Conservation (phyloP, 2,113 vertebrate genomes). For the Triplophysa dalaica region DNA sequence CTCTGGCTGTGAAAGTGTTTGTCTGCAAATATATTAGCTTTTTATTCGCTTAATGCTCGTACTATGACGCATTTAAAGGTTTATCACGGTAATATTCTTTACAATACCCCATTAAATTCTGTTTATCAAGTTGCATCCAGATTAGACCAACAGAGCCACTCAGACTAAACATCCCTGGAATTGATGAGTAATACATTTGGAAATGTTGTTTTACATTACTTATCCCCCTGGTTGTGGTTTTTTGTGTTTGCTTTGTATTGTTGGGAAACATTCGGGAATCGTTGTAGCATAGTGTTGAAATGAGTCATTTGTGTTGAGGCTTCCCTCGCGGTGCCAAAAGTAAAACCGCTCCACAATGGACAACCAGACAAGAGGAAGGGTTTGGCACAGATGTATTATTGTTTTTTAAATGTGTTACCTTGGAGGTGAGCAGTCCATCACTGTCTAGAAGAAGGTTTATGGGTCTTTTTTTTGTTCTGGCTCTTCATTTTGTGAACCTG, state of each 20-base stretch:
- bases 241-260: background rate
- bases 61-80: background rate
- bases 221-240: background rate
- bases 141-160: background rate
- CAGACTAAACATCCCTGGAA: background rate
- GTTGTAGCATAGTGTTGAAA: slow-evolving; percentile 17
- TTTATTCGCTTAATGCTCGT: background rate
- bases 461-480: background rate
- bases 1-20: slow-evolving; percentile 5
- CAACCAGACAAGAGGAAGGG: background rate
- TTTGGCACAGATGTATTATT: background rate
- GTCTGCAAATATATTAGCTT: slow-evolving; percentile 22
- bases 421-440: slow-evolving; percentile 40
- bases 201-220: slow-evolving; percentile 12
- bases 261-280: slow-evolving; percentile 29
- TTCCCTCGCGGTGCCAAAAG: background rate
- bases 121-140: slow-evolving; percentile 13
- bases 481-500: slow-evolving; percentile 20
- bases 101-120: background rate
- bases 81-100: slow-evolving; percentile 7
- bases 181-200: slow-evolving; percentile 31
- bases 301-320: slow-evolving; percentile 12
- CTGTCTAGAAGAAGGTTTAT: slow-evolving; percentile 29
- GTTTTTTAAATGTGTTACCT: slow-evolving; percentile 3
- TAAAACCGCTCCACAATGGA: background rate